A percentile compares a stretch with the other conserved stretches of the same genome.
phyloP scores from a whole-genome alignment of 37 sponge, comb jelly and placozoan species.

The Ianthella basta region DNA sequence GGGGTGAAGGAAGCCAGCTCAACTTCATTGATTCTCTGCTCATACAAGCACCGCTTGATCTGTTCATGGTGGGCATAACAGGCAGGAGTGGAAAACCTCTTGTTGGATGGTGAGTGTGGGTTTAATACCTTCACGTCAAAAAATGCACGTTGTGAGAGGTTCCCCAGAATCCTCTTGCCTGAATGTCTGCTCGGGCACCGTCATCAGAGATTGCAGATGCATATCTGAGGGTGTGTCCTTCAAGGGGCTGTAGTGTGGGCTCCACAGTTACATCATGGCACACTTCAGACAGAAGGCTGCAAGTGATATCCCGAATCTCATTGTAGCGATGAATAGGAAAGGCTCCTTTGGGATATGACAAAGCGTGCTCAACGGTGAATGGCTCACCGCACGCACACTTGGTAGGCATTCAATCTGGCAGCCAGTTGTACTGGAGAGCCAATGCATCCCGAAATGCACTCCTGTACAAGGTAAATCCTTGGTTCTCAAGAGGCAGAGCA shows the following conservation, averaged over 20 bases:
- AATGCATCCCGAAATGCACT: slow-evolving; percentile 18
- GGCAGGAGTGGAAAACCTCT: slow-evolving; percentile 4
- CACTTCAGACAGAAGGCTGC: slow-evolving; percentile 6
- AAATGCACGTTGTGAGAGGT: slow-evolving; percentile 20
- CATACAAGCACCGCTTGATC: neutral
- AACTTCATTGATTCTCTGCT: slow-evolving; percentile 12
- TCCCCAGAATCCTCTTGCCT: slow-evolving; percentile 16
- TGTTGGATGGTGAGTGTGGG: slow-evolving; percentile 27
- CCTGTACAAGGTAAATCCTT: neutral
- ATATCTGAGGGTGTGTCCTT: neutral
- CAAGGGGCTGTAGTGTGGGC: slow-evolving; percentile 9
- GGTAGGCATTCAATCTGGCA: slow-evolving; percentile 11
- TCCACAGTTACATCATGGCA: slow-evolving; percentile 28
- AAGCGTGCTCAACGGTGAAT: slow-evolving; percentile 14
- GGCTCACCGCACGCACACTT: slow-evolving; percentile 5
- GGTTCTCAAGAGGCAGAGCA: slow-evolving; percentile 10
- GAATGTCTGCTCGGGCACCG: slow-evolving; percentile 10
- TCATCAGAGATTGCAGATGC: neutral
- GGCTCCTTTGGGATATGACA: neutral
- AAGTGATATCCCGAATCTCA: slow-evolving; percentile 18
- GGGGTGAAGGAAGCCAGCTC: slow-evolving; percentile 8
- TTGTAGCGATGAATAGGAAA: slow-evolving; percentile 10
- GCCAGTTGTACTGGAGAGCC: neutral
- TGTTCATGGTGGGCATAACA: slow-evolving; percentile 9
- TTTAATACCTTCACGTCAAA: slow-evolving; percentile 30